phyloP scores from a whole-genome alignment of 2,797 vertebrate species.

The Heliangelus exortis region DNA sequence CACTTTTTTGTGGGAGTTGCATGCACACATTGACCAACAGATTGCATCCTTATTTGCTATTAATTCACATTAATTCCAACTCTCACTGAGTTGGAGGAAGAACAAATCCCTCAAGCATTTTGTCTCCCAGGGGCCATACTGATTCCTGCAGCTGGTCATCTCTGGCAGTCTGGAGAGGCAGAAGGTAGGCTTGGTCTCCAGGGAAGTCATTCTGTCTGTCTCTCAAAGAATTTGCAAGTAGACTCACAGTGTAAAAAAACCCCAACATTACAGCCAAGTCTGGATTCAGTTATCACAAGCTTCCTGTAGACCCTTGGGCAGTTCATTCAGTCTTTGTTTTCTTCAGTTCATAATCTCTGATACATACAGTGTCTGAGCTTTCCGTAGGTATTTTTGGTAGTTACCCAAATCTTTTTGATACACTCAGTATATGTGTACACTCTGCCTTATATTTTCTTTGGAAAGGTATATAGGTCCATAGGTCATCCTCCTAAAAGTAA shows the following conservation, averaged over 20 bases:
- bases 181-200: slow-evolving; percentile 7
- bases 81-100: slow-evolving; percentile 28
- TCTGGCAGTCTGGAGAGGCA: slow-evolving; percentile 42
- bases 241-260: background rate
- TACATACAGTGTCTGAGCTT: background rate
- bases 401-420: background rate
- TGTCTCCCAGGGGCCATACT: slow-evolving; percentile 15
- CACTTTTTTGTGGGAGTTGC: background rate
- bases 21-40: background rate
- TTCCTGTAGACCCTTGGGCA: background rate
- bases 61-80: slow-evolving; percentile 41
- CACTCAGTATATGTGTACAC: background rate
- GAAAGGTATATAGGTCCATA: background rate
- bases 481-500: background rate
- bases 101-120: slow-evolving; percentile 41
- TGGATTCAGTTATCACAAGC: background rate
- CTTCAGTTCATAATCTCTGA: background rate
- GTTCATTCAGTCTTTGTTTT: background rate
- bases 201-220: slow-evolving; percentile 33
- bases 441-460: background rate
- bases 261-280: background rate
- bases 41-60: slow-evolving; percentile 39
- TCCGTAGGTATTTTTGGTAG: background rate
- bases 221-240: slow-evolving; percentile 31
- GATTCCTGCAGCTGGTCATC: slow-evolving; percentile 45